phyloP scores from a whole-genome alignment of 2,113 vertebrate species.

The Megaceryle torquata region DNA sequence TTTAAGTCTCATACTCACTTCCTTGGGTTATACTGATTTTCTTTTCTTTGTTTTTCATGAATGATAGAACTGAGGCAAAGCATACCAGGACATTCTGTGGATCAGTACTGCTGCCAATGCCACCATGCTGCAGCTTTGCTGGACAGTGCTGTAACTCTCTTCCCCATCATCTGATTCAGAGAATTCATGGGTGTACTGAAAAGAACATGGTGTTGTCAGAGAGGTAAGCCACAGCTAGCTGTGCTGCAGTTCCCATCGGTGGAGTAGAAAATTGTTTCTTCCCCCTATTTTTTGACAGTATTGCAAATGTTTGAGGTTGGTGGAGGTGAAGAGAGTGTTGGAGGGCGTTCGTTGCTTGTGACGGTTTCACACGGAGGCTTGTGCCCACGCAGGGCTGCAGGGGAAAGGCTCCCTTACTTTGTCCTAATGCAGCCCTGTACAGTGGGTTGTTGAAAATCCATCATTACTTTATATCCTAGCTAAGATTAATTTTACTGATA shows the following conservation, averaged over 20 bases:
- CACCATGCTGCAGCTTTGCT: accelerated
- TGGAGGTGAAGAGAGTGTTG: not conserved
- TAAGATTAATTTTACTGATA: not conserved
- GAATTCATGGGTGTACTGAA: accelerated
- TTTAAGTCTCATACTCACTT: not conserved
- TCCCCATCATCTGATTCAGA: accelerated
- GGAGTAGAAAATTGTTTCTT: not conserved
- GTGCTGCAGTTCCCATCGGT: not conserved
- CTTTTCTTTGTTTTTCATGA: not conserved
- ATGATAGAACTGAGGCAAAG: not conserved
- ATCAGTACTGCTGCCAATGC: not conserved
- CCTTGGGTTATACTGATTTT: not conserved
- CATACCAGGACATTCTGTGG: not conserved
- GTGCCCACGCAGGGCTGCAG: not conserved
- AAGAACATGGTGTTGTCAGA: accelerated
- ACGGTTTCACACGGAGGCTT: not conserved
- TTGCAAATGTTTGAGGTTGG: not conserved
- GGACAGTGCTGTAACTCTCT: accelerated
- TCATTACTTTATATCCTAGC: not conserved
- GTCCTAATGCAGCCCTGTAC: not conserved
- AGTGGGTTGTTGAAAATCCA: not conserved
- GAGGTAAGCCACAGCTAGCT: not conserved
- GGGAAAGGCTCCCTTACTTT: not conserved
- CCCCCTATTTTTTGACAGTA: not conserved
- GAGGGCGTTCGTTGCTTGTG: not conserved